Percentiles rank a stretch among this genome's conserved stretches.
phyloP scores from a whole-genome alignment of 2,797 vertebrate species.

The Meda fulgida region DNA sequence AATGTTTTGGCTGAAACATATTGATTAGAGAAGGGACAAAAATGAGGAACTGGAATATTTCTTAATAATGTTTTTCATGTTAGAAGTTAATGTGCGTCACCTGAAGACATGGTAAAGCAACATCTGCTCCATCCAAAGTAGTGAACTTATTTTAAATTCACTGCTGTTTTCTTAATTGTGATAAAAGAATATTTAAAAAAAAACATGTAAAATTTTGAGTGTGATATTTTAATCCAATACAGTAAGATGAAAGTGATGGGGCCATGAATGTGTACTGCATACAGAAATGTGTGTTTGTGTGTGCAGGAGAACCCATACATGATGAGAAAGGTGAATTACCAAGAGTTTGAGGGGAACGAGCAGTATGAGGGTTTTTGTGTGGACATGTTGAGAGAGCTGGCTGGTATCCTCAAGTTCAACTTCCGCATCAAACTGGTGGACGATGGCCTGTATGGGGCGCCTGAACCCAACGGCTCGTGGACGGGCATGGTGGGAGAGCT shows the following conservation, averaged over 20 bases:
- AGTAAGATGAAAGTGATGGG: not conserved
- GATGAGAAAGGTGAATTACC: slow-evolving; percentile 86
- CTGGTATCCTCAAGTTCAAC: slow-evolving; percentile 86
- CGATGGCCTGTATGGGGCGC: slow-evolving; percentile 88
- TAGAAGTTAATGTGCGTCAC: not conserved
- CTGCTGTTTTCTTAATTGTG: not conserved
- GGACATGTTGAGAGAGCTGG: slow-evolving; percentile 90
- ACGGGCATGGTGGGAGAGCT: slow-evolving; percentile 94
- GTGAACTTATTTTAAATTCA: not conserved
- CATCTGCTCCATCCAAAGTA: not conserved
- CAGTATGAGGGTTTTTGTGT: slow-evolving; percentile 93
- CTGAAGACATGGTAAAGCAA: not conserved
- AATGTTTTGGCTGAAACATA: not conserved
- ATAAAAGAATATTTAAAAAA: too few species aligned
- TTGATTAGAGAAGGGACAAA: not conserved
- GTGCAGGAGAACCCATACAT: slow-evolving; percentile 90
- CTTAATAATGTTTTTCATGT: not conserved
- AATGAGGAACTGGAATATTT: not conserved
- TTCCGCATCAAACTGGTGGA: slow-evolving; percentile 90
- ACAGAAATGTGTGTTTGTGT: slow-evolving; percentile 16
- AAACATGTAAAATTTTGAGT: not conserved
- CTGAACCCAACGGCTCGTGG: slow-evolving; percentile 91
- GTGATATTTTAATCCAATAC: not conserved
- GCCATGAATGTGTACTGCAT: not conserved
- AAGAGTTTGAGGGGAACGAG: slow-evolving; percentile 80